Percentiles rank a stretch among this genome's conserved stretches.
These are phyloP conservation scores for Pseudoatta argentina DNA, from an alignment of 1,140 invertebrate species.

Conservation along the genomic window DNA sequence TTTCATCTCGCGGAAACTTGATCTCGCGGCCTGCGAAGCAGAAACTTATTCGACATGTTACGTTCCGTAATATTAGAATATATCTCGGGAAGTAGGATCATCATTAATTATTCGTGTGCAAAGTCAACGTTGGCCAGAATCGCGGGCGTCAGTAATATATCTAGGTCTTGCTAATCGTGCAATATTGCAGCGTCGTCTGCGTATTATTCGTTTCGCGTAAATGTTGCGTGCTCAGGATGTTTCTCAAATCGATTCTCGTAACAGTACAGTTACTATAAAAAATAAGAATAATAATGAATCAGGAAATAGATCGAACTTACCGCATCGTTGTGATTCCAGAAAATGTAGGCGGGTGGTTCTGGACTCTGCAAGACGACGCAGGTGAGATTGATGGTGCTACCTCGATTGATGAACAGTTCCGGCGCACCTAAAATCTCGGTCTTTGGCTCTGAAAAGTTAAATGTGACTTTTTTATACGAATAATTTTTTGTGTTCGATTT, in stretches of 20 bases:
- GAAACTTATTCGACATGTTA: slow-evolving; percentile 40
- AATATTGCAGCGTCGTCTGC: slow-evolving; percentile 31
- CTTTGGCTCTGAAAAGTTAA: slow-evolving; percentile 91
- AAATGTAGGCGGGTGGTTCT: slow-evolving; percentile 96
- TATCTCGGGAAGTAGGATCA: slow-evolving; percentile 53
- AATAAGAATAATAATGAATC: slow-evolving; percentile 12
- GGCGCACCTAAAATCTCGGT: slow-evolving; percentile 96
- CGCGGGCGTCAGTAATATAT: slow-evolving; percentile 53
- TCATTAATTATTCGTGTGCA: slow-evolving; percentile 68
- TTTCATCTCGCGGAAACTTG: slow-evolving; percentile 62
- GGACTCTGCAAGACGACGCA: slow-evolving; percentile 96
- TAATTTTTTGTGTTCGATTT: not conserved
- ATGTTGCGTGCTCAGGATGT: not conserved
- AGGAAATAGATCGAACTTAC: slow-evolving; percentile 87
- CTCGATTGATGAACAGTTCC: slow-evolving; percentile 95
- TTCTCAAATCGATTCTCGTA: not conserved
- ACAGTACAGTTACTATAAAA: not conserved
- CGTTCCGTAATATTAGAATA: slow-evolving; percentile 42
- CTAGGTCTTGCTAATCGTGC: slow-evolving; percentile 54
- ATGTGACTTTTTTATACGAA: not conserved
- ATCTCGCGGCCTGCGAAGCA: slow-evolving; percentile 26
- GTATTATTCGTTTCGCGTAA: slow-evolving; percentile 41
- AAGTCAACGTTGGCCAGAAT: slow-evolving; percentile 55
- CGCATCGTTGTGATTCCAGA: slow-evolving; percentile 96
- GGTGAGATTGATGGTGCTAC: slow-evolving; percentile 97